Conservation (phyloP, 2,113 vertebrate genomes). For the Drymodes brunneopygia region DNA sequence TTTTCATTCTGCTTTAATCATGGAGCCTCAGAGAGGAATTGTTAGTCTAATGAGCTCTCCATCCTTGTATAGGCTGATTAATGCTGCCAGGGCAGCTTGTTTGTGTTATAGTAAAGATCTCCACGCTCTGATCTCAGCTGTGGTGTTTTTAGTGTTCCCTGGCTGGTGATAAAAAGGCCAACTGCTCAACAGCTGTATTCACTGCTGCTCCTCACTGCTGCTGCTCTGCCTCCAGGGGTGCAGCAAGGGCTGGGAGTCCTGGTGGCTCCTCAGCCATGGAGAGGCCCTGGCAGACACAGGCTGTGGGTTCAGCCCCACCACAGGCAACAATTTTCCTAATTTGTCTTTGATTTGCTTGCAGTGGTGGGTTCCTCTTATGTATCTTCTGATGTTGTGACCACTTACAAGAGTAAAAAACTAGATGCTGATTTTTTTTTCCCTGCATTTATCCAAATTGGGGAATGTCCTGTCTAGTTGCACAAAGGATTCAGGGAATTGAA, state of each 20-base stretch:
- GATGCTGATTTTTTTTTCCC: not conserved
- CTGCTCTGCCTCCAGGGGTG: not conserved
- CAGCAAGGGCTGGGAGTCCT: not conserved
- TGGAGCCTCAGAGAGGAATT: constrained; percentile 42
- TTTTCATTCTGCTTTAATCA: constrained; percentile 50
- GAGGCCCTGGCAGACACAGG: fast-evolving
- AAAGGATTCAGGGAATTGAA: not conserved
- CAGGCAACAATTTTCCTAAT: not conserved
- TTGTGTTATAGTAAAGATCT: constrained; percentile 13
- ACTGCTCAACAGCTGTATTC: not conserved
- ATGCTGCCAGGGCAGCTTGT: constrained; percentile 7
- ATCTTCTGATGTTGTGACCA: not conserved
- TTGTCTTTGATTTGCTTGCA: not conserved
- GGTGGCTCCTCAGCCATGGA: not conserved
- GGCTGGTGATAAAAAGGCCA: constrained; percentile 10
- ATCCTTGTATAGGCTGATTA: constrained; percentile 26
- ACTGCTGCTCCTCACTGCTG: not conserved
- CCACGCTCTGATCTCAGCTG: not conserved
- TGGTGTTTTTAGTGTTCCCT: constrained; percentile 10
- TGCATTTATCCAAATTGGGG: not conserved
- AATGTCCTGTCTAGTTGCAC: not conserved
- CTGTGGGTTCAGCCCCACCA: not conserved
- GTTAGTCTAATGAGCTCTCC: constrained; percentile 39
- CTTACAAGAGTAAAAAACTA: fast-evolving
- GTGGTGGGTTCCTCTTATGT: not conserved